phyloP scores from a whole-genome alignment of 1,140 invertebrate species.

The Procambarus virginalis region DNA sequence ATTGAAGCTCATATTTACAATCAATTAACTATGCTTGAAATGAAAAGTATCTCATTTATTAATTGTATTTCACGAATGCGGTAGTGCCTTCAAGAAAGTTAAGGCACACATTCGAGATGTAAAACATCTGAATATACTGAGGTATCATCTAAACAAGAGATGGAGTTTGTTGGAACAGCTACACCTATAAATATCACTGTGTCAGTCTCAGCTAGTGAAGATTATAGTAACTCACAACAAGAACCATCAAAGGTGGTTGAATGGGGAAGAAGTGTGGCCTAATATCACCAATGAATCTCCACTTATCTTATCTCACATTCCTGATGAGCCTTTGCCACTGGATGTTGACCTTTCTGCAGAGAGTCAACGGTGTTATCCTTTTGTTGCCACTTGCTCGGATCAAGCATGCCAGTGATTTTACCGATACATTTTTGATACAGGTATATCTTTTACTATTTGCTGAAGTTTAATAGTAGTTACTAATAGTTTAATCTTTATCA shows the following conservation, averaged over 20 bases:
- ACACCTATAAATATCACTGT: slow-evolving; percentile 45
- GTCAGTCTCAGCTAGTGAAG: slow-evolving; percentile 17
- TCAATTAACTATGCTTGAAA: neutral
- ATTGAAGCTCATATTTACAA: slow-evolving; percentile 5
- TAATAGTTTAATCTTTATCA: too few relatives aligned
- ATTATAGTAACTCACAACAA: neutral
- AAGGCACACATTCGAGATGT: slow-evolving; percentile 27
- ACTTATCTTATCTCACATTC: neutral
- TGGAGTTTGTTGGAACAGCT: slow-evolving; percentile 28
- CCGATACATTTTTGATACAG: slow-evolving; percentile 76
- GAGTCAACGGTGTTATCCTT: slow-evolving; percentile 45
- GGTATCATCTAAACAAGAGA: slow-evolving; percentile 62
- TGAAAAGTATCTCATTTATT: neutral
- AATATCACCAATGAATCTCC: slow-evolving; percentile 26
- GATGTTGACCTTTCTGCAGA: neutral
- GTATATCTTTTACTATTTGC: slow-evolving; percentile 66
- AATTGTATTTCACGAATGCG: slow-evolving; percentile 35
- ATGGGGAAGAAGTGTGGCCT: slow-evolving; percentile 48
- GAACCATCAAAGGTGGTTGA: neutral
- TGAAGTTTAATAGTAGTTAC: too few relatives aligned
- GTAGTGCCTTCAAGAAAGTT: slow-evolving; percentile 36
- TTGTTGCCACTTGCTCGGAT: slow-evolving; percentile 74
- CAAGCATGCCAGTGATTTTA: slow-evolving; percentile 76
- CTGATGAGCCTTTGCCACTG: neutral
- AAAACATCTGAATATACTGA: slow-evolving; percentile 18